These are phyloP conservation scores for Hyperoplus immaculatus DNA, from an alignment of 2,797 vertebrate species.

Conservation along the genomic window DNA sequence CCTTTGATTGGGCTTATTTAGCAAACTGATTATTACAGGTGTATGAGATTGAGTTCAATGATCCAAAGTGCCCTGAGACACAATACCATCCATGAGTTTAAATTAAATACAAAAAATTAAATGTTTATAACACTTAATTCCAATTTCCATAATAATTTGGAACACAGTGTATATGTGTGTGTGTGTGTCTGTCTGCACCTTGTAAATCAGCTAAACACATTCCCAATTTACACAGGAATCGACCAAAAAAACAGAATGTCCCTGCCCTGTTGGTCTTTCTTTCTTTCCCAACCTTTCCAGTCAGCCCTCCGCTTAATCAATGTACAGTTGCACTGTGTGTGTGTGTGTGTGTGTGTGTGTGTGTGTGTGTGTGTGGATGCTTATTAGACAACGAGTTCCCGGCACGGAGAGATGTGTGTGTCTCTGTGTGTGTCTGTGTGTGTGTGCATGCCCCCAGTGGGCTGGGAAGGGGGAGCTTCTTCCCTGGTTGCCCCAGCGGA, in stretches of 20 bases:
- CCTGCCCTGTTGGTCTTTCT: background rate
- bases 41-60: too few relatives aligned
- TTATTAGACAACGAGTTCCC: constrained; percentile 52
- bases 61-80: too few relatives aligned
- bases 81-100: too few relatives aligned
- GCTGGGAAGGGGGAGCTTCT: constrained; percentile 53
- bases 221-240: constrained; percentile 20
- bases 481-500: constrained; percentile 71
- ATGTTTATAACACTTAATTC: too few relatives aligned
- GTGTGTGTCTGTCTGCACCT: constrained; percentile 9
- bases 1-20: too few relatives aligned
- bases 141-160: too few relatives aligned
- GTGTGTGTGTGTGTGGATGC: constrained; percentile 45
- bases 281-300: constrained; percentile 22
- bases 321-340: constrained; percentile 31
- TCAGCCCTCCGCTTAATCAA: constrained; percentile 55
- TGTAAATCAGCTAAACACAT: constrained; percentile 35
- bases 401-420: constrained; percentile 36
- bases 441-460: constrained; percentile 50
- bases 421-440: constrained; percentile 6
- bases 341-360: constrained; percentile 15
- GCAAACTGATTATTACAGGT: too few relatives aligned
- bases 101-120: too few relatives aligned
- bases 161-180: background rate
- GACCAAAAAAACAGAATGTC: constrained; percentile 20